Evolutionary conservation across 2,113 vertebrate species (phyloP).

Genomic region (Cygnus buccinator): DNA sequence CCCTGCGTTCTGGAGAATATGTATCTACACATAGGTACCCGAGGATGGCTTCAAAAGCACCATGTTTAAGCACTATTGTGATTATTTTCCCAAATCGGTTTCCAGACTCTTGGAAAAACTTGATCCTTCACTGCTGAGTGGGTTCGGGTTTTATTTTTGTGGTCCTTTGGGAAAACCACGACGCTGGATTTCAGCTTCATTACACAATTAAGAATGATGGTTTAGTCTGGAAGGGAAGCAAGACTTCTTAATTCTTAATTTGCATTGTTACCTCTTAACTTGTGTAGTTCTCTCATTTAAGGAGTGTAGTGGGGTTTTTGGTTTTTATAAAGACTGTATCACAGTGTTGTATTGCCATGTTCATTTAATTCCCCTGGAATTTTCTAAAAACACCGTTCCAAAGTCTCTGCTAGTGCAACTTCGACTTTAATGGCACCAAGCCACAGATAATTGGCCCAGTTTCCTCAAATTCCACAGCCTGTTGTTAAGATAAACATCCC

Average conservation of each 20-base stretch:
- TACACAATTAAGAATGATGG: background rate
- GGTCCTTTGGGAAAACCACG: background rate
- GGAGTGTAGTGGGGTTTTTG: background rate
- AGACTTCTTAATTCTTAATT: background rate
- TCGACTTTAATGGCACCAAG: conserved; percentile 60
- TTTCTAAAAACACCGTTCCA: background rate
- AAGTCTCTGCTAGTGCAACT: background rate
- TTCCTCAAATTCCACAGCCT: conserved; percentile 44
- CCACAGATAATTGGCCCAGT: conserved; percentile 40
- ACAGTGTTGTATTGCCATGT: background rate
- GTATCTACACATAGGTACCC: background rate
- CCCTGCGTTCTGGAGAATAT: background rate
- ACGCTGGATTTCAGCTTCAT: background rate
- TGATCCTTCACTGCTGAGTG: background rate
- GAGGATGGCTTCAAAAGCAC: background rate
- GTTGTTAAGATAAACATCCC: conserved; percentile 70
- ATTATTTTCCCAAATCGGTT: background rate
- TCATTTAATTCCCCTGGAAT: background rate
- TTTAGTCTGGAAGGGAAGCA: background rate
- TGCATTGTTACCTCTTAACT: background rate
- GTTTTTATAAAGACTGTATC: background rate
- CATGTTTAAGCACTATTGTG: background rate
- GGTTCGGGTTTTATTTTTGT: background rate
- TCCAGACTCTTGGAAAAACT: background rate
- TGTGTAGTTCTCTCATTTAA: background rate